Evolutionary conservation across 2,888 invertebrate genomes (phyloP).

Genomic region (Toxonevra muliebris): DNA sequence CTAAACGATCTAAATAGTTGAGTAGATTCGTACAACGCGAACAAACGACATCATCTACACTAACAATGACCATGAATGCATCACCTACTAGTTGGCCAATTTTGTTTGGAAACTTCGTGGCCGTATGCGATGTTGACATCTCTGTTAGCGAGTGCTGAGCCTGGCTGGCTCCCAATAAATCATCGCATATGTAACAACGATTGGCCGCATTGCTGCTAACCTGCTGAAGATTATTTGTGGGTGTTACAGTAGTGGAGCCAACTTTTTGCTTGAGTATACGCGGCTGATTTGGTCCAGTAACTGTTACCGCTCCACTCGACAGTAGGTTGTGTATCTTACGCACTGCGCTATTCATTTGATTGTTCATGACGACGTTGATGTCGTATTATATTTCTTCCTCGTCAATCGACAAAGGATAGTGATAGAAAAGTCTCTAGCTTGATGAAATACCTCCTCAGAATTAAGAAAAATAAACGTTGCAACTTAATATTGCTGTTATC

Average conservation of each 20-base stretch:
- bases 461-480: too few relatives aligned
- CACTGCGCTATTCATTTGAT: constrained; percentile 63
- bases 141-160: constrained; percentile 60
- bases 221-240: constrained; percentile 41
- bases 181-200: constrained; percentile 66
- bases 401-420: too few relatives aligned
- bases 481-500: too few relatives aligned
- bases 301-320: constrained; percentile 64
- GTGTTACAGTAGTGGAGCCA: constrained; percentile 45
- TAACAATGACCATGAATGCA: constrained; percentile 66
- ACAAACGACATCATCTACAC: constrained; percentile 65
- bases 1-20: constrained; percentile 66
- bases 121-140: constrained; percentile 63
- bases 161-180: constrained; percentile 54
- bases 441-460: too few relatives aligned
- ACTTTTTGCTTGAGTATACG: constrained; percentile 62
- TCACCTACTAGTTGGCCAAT: constrained; percentile 66
- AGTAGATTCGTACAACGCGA: constrained; percentile 65
- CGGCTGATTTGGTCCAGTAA: constrained; percentile 64
- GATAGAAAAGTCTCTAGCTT: too few relatives aligned
- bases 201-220: constrained; percentile 44
- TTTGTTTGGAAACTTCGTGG: constrained; percentile 66
- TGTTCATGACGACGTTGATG: constrained; percentile 49
- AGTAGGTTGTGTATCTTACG: constrained; percentile 65
- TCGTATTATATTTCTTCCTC: too few relatives aligned